Evolutionary conservation across 2,797 vertebrate species (phyloP).

Genomic region (Nothura maculosa): DNA sequence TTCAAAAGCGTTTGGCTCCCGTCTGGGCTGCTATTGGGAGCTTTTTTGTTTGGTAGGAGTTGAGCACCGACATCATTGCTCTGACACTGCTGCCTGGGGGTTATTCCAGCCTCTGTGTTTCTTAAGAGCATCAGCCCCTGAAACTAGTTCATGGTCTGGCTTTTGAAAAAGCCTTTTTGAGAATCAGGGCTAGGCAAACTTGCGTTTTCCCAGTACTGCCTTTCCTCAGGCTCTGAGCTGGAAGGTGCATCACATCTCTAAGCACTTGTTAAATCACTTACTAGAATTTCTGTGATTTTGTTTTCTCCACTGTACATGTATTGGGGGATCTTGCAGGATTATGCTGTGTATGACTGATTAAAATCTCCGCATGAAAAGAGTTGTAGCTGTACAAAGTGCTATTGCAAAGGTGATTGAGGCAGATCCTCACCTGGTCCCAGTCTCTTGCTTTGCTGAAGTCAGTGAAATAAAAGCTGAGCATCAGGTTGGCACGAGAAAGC

Average conservation of each 20-base stretch:
- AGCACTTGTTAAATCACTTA: background rate
- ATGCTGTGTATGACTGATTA: background rate
- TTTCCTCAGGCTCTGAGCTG: background rate
- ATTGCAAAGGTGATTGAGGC: background rate
- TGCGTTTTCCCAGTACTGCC: background rate
- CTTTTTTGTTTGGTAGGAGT: background rate
- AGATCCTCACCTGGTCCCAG: background rate
- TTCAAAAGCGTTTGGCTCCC: background rate
- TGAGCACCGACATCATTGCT: background rate
- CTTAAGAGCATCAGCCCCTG: background rate
- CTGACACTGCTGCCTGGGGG: accelerated
- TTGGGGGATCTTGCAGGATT: background rate
- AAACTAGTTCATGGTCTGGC: background rate
- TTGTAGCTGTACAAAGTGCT: background rate
- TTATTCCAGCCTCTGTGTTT: background rate
- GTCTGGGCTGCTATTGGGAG: background rate
- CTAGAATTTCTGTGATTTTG: background rate
- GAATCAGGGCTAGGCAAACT: background rate
- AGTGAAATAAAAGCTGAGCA: background rate
- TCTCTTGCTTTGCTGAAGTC: background rate
- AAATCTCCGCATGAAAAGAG: background rate
- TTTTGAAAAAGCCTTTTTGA: background rate
- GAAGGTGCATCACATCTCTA: background rate
- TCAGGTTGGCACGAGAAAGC: background rate
- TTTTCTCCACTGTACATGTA: background rate